Percentiles rank a stretch among this genome's conserved stretches.
These are phyloP conservation scores for Presbytis comata DNA, from an alignment of 2,797 vertebrate genomes.

Conservation along the genomic window DNA sequence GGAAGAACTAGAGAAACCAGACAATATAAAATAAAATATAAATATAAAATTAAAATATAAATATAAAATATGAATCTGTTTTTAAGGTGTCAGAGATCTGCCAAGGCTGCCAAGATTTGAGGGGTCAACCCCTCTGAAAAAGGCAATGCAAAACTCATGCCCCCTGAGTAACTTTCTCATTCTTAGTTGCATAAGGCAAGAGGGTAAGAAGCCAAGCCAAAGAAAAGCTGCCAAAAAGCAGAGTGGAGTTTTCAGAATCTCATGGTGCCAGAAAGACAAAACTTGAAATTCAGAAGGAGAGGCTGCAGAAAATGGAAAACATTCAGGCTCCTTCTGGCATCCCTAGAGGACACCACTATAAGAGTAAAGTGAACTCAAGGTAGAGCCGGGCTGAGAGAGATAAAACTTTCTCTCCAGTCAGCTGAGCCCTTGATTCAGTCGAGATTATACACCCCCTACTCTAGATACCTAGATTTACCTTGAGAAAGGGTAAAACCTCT, in stretches of 20 bases:
- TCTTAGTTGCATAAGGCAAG: not conserved
- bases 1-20: not conserved
- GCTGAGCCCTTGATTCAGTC: not conserved
- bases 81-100: conserved; percentile 6
- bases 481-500: not conserved
- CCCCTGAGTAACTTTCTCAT: not conserved
- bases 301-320: not conserved
- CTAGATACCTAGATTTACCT: not conserved
- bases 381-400: not conserved
- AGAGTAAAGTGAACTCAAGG: not conserved
- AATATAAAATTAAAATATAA: not conserved
- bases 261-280: not conserved
- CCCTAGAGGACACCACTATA: not conserved
- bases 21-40: not conserved
- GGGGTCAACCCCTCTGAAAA: not conserved
- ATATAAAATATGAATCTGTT: not conserved
- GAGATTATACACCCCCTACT: not conserved
- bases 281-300: not conserved
- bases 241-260: not conserved
- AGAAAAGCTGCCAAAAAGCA: not conserved
- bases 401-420: not conserved
- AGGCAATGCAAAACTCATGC: not conserved
- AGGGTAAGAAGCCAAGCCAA: not conserved
- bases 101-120: not conserved
- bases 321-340: not conserved